Percentiles rank a stretch among this genome's conserved stretches.
Evolutionary conservation across 2,888 invertebrate species (phyloP).

Genomic region (Leptopilina drosophilae): DNA sequence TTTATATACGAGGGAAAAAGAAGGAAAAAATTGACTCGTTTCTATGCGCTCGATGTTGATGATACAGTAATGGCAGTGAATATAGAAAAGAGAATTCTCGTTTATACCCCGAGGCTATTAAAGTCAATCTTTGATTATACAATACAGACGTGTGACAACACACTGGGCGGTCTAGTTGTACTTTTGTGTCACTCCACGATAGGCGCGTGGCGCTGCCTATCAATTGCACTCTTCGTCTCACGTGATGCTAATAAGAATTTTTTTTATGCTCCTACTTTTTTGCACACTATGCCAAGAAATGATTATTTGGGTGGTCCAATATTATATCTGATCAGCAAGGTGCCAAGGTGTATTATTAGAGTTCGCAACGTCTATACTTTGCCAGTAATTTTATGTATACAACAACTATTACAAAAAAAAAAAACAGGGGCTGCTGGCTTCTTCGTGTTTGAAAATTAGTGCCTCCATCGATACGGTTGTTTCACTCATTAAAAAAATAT

Average conservation of each 20-base stretch:
- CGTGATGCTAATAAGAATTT: conserved; percentile 66
- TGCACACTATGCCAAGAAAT: conserved; percentile 43
- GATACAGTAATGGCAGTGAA: background rate
- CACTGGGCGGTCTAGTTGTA: conserved; percentile 60
- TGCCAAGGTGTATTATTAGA: conserved; percentile 72
- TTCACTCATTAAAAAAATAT: background rate
- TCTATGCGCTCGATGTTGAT: conserved; percentile 1
- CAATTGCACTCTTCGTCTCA: conserved; percentile 65
- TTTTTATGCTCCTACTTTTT: background rate
- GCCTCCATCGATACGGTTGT: conserved; percentile 24
- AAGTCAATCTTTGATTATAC: background rate
- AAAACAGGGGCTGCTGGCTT: background rate
- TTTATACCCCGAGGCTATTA: background rate
- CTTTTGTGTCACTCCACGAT: conserved; percentile 47
- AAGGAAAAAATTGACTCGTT: conserved; percentile 10
- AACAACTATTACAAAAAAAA: conserved; percentile 19
- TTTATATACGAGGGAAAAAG: background rate
- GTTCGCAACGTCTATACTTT: conserved; percentile 56
- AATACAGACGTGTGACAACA: conserved; percentile 44
- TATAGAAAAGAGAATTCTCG: conserved; percentile 4
- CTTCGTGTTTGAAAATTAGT: conserved; percentile 48
- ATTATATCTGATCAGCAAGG: conserved; percentile 57
- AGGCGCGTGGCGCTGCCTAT: conserved; percentile 73
- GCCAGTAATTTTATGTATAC: conserved; percentile 30
- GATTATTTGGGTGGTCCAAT: conserved; percentile 67